Percentiles rank a stretch among this genome's conserved stretches.
These are phyloP conservation scores for Ptychadena robeensis DNA, from an alignment of 2,797 vertebrate species.

Conservation along the genomic window DNA sequence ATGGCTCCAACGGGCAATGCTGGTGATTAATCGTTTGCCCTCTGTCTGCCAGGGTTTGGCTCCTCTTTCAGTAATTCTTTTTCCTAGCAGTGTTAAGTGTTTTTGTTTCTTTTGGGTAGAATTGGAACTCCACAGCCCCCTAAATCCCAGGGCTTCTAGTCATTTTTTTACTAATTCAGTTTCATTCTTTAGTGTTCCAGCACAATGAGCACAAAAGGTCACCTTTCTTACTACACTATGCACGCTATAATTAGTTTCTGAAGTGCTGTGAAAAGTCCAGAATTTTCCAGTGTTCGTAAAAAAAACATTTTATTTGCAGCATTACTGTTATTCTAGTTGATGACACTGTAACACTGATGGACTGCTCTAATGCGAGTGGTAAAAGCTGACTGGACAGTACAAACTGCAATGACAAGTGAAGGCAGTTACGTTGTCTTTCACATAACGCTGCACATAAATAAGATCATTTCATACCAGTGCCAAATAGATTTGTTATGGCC, in stretches of 20 bases:
- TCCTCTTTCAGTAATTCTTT: too few relatives aligned
- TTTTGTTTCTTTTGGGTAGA: not conserved
- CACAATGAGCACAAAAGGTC: not conserved
- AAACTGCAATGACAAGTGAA: slow-evolving; percentile 32
- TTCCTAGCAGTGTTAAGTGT: not conserved
- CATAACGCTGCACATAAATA: slow-evolving; percentile 22
- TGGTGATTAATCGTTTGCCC: too few relatives aligned
- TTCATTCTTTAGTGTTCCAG: not conserved
- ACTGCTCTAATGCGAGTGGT: slow-evolving; percentile 9
- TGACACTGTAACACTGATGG: slow-evolving; percentile 28
- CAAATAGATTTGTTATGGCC: slow-evolving; percentile 42
- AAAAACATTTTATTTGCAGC: not conserved
- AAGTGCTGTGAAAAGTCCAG: not conserved
- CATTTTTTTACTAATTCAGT: not conserved
- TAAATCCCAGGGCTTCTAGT: too few relatives aligned
- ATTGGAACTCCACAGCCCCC: too few relatives aligned
- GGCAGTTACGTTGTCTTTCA: slow-evolving; percentile 22
- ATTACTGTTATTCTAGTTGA: slow-evolving; percentile 31
- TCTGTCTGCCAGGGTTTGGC: too few relatives aligned
- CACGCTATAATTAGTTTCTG: not conserved
- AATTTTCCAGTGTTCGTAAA: not conserved
- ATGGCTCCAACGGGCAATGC: too few relatives aligned
- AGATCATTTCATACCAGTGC: slow-evolving; percentile 22
- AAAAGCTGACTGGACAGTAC: slow-evolving; percentile 30
- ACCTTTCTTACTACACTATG: not conserved